Percentiles rank a stretch among this genome's conserved stretches.
Evolutionary conservation across 2,113 vertebrate genomes (phyloP).

Genomic region (Macroglossus sobrinus): DNA sequence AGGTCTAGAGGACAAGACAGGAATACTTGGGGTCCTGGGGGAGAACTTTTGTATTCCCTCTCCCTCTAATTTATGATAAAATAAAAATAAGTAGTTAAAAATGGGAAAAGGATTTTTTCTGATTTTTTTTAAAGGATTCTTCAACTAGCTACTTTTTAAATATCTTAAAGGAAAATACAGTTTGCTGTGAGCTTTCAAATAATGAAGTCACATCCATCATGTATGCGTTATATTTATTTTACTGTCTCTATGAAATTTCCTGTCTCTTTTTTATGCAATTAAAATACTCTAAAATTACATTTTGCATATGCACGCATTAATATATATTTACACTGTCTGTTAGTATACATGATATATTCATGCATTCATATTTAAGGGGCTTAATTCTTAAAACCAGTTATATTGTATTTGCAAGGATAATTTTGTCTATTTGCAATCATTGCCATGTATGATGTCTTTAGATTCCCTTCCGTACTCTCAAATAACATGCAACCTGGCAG

Average conservation of each 20-base stretch:
- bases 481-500: accelerated
- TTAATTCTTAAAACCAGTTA: not conserved
- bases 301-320: not conserved
- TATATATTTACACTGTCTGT: not conserved
- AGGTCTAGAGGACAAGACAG: not conserved
- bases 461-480: not conserved
- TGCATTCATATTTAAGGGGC: too few species aligned
- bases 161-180: not conserved
- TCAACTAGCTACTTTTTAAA: not conserved
- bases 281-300: not conserved
- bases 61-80: not conserved
- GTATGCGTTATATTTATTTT: not conserved
- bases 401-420: not conserved
- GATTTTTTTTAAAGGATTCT: not conserved
- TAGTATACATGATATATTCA: not conserved
- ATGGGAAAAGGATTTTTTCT: not conserved
- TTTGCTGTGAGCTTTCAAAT: not conserved
- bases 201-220: not conserved
- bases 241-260: not conserved
- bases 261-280: not conserved
- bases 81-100: not conserved
- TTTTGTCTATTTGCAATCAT: not conserved
- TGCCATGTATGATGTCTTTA: not conserved
- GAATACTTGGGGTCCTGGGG: not conserved
- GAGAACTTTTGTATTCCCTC: not conserved